Base-by-base conservation (phyloP, 2,888 invertebrate genomes). In the Alcis repandata region DNA sequence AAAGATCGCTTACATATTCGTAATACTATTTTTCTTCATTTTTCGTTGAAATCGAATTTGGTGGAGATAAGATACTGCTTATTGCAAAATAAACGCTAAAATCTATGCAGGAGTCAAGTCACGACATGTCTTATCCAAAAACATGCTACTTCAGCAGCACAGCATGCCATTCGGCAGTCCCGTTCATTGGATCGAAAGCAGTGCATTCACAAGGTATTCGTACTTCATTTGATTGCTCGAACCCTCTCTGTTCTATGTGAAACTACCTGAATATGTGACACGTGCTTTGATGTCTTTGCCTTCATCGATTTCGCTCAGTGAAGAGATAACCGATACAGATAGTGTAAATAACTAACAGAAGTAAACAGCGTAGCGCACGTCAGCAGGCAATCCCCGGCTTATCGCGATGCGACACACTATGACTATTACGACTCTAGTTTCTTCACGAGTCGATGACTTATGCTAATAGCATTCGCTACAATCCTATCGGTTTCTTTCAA, bases 391-490 rank as follows among this genome's bases (percentile, higher is more conserved):
- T 73, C 74, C 70, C 63, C 70, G 60, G 65, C 72, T 72, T 63
- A 69, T 66, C 65, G 60, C 56, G 62, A 67, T 63, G 41, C 49
- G 49, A 63, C 43, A 46, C 49, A 36, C 49, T 63, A 33, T 38
- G 53, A 53, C 46, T 43, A n/a, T 22, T 32, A 49, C 38, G 52
- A 45, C 33, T 22, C 40, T 20, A 36, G 64, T 56, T 57, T 65
- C 60, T 56, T 52, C 56, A 66, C 60, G 40, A 59, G 80, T 78
- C 82, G 74, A 75, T 74, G 82, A 80, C 82, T 74, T 78, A 78
- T 77, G 81, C 74, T 73, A 78, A 78, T 76, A 72, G 69, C 68
- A 72, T 73, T 69, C 70, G 69, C 63, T 64, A 63, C 59, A 72
- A 75, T 61, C 45, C 74, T 76, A 77, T 77, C 77, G 71, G 72